Conservation (phyloP, 2,113 vertebrate genomes). For the Cyprinodon tularosa region DNA sequence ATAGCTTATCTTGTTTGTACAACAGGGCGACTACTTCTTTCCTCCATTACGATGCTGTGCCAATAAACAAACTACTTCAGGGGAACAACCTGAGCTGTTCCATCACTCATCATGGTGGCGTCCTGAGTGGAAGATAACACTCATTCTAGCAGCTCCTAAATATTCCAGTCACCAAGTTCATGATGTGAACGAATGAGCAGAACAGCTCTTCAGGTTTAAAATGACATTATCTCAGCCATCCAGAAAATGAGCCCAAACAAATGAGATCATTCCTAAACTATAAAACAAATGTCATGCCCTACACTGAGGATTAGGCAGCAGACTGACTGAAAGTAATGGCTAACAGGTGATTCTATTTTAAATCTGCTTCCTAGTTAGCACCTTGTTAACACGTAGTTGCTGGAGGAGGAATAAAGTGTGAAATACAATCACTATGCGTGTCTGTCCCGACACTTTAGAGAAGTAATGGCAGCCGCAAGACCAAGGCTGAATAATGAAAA, state of each 20-base stretch:
- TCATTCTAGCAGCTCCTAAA: background rate
- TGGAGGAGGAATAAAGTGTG: background rate
- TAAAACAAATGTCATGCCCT: background rate
- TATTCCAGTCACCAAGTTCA: background rate
- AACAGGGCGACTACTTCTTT: constrained; percentile 19
- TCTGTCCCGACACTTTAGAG: background rate
- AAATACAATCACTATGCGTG: background rate
- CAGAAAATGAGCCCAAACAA: background rate
- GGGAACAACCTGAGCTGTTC: background rate
- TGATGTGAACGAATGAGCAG: background rate
- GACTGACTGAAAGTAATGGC: background rate
- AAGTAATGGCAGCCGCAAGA: background rate
- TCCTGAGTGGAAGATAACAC: background rate
- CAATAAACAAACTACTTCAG: background rate
- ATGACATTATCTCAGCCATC: background rate
- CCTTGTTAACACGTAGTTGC: background rate
- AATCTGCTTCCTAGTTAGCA: background rate
- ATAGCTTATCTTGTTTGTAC: constrained; percentile 49
- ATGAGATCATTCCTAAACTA: background rate
- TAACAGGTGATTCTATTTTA: constrained; percentile 1
- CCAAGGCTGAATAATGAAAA: background rate
- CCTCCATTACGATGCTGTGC: background rate
- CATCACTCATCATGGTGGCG: background rate
- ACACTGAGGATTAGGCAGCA: background rate
- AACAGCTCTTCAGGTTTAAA: background rate